A percentile compares a stretch with the other conserved stretches of the same genome.
Conservation (phyloP, 1,140 invertebrate genomes). For the Camponotus floridanus region DNA sequence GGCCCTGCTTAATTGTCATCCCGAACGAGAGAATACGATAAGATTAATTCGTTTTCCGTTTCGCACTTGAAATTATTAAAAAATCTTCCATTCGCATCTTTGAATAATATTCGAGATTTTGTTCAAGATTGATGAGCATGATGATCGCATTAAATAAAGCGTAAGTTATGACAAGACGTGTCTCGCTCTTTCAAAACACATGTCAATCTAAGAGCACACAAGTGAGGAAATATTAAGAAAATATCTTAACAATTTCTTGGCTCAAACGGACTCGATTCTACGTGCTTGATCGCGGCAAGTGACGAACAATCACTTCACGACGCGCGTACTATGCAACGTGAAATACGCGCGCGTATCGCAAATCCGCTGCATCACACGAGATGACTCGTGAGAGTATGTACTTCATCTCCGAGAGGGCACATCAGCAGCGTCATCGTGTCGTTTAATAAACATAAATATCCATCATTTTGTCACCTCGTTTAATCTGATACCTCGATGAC, state of each 20-base stretch:
- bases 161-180: neutral
- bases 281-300: slow-evolving; percentile 45
- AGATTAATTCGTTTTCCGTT: neutral
- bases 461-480: slow-evolving; percentile 42
- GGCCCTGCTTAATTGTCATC: neutral
- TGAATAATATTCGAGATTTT: neutral
- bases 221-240: neutral
- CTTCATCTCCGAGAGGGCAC: slow-evolving; percentile 45
- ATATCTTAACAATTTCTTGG: neutral
- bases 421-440: slow-evolving; percentile 54
- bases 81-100: no score
- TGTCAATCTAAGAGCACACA: neutral
- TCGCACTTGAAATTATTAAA: neutral
- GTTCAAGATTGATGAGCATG: neutral
- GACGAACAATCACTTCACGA: slow-evolving; percentile 50
- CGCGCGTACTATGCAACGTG: slow-evolving; percentile 58
- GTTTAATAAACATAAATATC: slow-evolving; percentile 58
- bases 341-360: slow-evolving; percentile 54
- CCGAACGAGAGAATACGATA: neutral
- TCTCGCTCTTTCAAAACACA: neutral
- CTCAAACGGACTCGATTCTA: neutral
- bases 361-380: slow-evolving; percentile 47
- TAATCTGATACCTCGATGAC: slow-evolving; percentile 57
- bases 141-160: neutral
- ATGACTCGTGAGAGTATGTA: slow-evolving; percentile 57